Base-by-base conservation (phyloP, 2,888 invertebrate genomes). In the Liopterus haemorrhoidalis region DNA sequence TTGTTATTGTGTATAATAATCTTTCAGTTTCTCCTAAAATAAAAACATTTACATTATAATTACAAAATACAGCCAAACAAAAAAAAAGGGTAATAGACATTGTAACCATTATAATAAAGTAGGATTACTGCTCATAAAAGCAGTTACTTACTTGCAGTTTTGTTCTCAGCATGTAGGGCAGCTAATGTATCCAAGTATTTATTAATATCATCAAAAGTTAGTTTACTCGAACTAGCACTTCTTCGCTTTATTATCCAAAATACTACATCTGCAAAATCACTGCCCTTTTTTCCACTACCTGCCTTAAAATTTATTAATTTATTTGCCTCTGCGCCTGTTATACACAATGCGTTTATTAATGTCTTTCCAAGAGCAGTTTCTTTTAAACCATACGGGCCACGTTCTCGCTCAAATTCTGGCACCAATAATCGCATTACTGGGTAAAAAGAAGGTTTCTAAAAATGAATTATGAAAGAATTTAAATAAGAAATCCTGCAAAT, bases 311-410 rank as follows among this genome's bases (percentile, higher is more conserved):
- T 62, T 14, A 78, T 63, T 48, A 73, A 70, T 35, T 69, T 61
- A 63, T 76, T 76, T 38, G 67, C 64, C 59, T 81, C 78, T 31
- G 79, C 74, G 54, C 80, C 79, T 9, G 81, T 77, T 31, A 95
- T 68, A 46, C 83, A 80, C 37, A 93, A 70, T 36, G 89, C 80
- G 57, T 79, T 77, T n/a, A 86, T 80, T 48, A 90, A 78, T 22
- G 84, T 63, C 54, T 74, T 76, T 0, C 83, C 85, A 46, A 95
- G 72, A 52, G 79, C 78, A 22, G 76, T 72, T 67, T 87, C 84
- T 68, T 90, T 88, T 49, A 95, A 72, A 14, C 91, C 88, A 67
- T 91, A 91, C 0, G 89, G 76, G 25, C 78, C 78, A 53, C 94
- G 75, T 53, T 85, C 82, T 52, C 82, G 78, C 59, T 95, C 95